Percentiles rank a stretch among this genome's conserved stretches.
phyloP scores from a whole-genome alignment of 2,113 vertebrate species.

The Vicugna pacos region DNA sequence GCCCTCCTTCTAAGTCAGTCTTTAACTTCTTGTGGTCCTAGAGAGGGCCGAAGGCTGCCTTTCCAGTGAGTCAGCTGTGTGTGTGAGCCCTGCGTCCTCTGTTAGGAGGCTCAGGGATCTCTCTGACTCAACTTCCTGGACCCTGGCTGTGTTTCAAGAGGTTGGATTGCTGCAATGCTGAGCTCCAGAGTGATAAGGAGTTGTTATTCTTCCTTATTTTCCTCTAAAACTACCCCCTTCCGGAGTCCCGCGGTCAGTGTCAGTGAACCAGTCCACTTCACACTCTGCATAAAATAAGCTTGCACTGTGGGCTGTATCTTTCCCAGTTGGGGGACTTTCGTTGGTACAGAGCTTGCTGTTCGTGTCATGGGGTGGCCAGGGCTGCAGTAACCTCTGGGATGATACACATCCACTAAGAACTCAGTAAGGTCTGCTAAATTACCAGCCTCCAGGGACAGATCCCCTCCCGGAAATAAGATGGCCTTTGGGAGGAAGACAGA shows the following conservation, averaged over 20 bases:
- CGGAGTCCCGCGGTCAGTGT: not conserved
- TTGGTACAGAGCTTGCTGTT: not conserved
- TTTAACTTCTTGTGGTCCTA: not conserved
- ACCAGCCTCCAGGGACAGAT: not conserved
- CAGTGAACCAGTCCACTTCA: not conserved
- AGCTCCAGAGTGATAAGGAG: not conserved
- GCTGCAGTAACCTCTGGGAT: not conserved
- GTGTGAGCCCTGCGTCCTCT: not conserved
- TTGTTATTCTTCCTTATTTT: not conserved
- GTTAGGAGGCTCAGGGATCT: not conserved
- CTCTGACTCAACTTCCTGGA: not conserved
- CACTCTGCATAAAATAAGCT: not conserved
- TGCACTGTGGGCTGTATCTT: not conserved
- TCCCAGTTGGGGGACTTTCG: fast-evolving
- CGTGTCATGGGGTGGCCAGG: fast-evolving
- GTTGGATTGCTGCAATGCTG: not conserved
- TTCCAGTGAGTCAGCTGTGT: not conserved
- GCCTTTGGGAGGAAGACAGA: not conserved
- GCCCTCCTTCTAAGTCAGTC: not conserved
- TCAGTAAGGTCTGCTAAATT: not conserved
- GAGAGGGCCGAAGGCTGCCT: not conserved
- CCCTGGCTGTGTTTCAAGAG: not conserved
- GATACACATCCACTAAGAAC: not conserved
- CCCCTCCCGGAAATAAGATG: not conserved
- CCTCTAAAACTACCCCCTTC: not conserved